phyloP scores from a whole-genome alignment of 2,797 vertebrate species.

The Pipistrellus kuhlii region DNA sequence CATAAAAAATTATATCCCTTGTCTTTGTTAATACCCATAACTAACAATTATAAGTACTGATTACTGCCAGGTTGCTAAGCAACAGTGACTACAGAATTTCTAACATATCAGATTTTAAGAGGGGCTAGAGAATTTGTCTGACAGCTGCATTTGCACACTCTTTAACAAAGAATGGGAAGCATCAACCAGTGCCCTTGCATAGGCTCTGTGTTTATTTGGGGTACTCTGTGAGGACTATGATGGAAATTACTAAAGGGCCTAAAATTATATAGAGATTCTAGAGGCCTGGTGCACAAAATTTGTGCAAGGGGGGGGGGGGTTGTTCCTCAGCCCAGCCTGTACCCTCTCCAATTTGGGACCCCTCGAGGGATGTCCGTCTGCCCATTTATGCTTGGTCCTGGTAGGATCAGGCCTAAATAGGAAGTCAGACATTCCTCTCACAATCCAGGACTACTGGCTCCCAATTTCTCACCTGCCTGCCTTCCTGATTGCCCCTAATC shows the following conservation, averaged over 20 bases:
- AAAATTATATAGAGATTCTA: background rate
- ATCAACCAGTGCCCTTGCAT: background rate
- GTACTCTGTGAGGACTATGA: background rate
- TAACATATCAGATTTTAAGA: background rate
- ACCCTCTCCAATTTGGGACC: too few relatives aligned
- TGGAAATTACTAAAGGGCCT: background rate
- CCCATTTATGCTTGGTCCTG: too few relatives aligned
- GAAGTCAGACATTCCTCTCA: too few relatives aligned
- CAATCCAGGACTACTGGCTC: too few relatives aligned
- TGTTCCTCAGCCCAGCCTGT: too few relatives aligned
- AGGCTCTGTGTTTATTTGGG: background rate
- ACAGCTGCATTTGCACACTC: background rate
- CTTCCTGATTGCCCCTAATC: too few relatives aligned
- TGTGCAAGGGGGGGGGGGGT: too few relatives aligned
- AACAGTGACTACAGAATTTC: background rate
- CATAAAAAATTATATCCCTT: background rate
- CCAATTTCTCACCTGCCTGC: too few relatives aligned
- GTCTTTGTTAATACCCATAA: background rate
- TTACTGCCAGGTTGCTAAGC: background rate
- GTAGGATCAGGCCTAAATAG: too few relatives aligned
- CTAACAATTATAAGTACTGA: background rate
- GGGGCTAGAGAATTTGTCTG: background rate
- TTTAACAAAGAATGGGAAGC: background rate
- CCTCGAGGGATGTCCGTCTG: too few relatives aligned
- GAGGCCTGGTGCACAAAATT: too few relatives aligned